A percentile compares a stretch with the other conserved stretches of the same genome.
phyloP scores from a whole-genome alignment of 2,113 vertebrate genomes.

The Mirza zaza region DNA sequence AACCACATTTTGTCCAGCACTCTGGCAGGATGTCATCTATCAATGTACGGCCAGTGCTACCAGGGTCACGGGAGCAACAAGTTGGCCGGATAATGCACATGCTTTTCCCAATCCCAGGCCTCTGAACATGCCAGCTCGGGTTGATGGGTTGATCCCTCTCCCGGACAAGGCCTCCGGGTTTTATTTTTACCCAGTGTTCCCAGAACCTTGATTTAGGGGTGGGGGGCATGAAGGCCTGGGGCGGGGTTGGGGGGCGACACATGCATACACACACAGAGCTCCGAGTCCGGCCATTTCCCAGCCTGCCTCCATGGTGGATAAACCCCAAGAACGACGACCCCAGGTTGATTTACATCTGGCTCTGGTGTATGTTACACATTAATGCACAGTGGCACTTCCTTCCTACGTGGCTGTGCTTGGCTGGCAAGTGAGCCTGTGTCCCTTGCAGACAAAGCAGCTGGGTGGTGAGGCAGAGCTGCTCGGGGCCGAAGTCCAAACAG shows the following conservation, averaged over 20 bases:
- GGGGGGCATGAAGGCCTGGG: neutral
- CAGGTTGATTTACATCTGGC: neutral
- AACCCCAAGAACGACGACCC: neutral
- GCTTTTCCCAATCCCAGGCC: neutral
- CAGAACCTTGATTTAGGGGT: neutral
- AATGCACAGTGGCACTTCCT: neutral
- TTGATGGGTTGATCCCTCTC: neutral
- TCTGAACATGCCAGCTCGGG: neutral
- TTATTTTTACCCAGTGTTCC: neutral
- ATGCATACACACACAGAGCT: neutral
- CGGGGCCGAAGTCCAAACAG: neutral
- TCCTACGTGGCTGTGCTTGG: neutral
- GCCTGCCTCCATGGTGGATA: neutral
- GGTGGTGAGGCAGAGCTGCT: neutral
- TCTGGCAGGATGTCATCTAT: constrained; percentile 41
- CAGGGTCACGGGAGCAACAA: neutral
- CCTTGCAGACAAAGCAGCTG: neutral
- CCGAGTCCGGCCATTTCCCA: neutral
- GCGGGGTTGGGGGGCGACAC: neutral
- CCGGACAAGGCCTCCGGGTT: neutral
- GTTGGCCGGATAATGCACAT: neutral
- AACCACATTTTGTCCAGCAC: neutral
- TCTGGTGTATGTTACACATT: neutral
- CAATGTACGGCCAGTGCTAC: neutral
- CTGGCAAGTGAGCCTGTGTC: constrained; percentile 56